Evolutionary conservation across 2,113 vertebrate species (phyloP), one percentile per base, ranked within the genome.

Genomic region (Stigmatopora nigra): DNA sequence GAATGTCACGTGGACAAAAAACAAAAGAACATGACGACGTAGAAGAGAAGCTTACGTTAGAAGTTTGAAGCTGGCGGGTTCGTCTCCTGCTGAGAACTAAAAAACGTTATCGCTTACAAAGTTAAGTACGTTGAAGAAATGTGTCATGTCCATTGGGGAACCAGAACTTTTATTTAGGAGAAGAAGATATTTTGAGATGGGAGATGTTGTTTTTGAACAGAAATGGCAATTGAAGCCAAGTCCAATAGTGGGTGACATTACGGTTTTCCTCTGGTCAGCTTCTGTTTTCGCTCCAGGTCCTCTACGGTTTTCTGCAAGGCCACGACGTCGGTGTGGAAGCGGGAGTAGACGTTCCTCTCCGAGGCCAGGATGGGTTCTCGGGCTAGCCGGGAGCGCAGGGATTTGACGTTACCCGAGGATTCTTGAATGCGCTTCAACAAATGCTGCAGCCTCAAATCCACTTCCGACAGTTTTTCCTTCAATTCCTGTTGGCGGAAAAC

Each of bases 291-390:
- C 84, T 98, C 94, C 78, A 93, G 84, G 61, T 91, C 91, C 74
- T 93, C 90, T 48, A 98, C 90, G 8, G 90, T 65, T 69, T 90
- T 89, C 82, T 89, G 91, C 79, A 97, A 85, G 41, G 84, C 80
- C 4, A 83, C 81, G 67, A 92, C 70, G 16, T 98, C 90, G 72
- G 91, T 88, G 72, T 92, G 93, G 86, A 93, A 98, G 82, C 92
- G 86, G 45, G 94, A 81, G 65, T 94, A 98, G 51, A 99, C 85
- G 44, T 94, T 88, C 86, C 94, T 91, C 87, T 97, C 92, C 65
- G 88, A 86, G 68, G 88, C 90, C 64, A 88, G 87, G 44, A 89
- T 76, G 63, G 88, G 84, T 73, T 82, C 91, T 65, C 87, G 91
- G 56, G 93, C 88, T 68, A 98, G 77, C 75, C 91, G 78, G 47